These are phyloP conservation scores for Bombus haemorrhoidalis DNA, from an alignment of 1,140 invertebrate species.

Conservation along the genomic window DNA sequence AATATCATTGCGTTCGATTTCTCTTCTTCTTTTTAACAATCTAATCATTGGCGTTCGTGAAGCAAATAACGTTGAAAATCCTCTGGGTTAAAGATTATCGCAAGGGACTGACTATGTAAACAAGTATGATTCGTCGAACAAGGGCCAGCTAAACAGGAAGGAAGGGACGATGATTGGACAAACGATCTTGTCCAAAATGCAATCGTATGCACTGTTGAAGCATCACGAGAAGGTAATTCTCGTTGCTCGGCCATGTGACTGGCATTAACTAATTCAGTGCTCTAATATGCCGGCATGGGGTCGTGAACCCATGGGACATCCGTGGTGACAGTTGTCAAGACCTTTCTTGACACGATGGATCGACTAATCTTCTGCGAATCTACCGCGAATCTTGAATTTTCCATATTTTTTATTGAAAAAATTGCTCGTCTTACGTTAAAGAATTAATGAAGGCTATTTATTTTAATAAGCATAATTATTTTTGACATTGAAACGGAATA, in stretches of 20 bases:
- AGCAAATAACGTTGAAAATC: neutral
- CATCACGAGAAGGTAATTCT: constrained; percentile 66
- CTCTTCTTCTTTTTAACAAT: neutral
- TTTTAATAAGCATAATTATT: neutral
- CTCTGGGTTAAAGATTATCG: neutral
- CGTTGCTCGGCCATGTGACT: constrained; percentile 63
- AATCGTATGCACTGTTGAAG: constrained; percentile 63
- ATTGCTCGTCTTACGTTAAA: neutral
- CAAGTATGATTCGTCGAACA: neutral
- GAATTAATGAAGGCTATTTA: neutral
- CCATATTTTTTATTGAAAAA: neutral
- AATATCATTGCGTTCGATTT: neutral
- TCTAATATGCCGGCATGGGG: constrained; percentile 67
- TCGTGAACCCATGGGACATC: constrained; percentile 76
- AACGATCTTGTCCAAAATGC: constrained; percentile 72
- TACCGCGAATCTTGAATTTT: neutral
- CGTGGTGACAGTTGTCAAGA: constrained; percentile 26
- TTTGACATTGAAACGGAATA: too few species aligned
- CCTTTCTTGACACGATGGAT: neutral
- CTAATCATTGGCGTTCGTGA: neutral
- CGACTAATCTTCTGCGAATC: neutral
- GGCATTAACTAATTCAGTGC: constrained; percentile 76
- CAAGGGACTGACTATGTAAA: neutral
- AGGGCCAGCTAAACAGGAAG: constrained; percentile 62
- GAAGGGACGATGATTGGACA: constrained; percentile 68